Evolutionary conservation across 2,797 vertebrate species (phyloP), one percentile per base, ranked within the genome.

Genomic region (Graptemys geographica): DNA sequence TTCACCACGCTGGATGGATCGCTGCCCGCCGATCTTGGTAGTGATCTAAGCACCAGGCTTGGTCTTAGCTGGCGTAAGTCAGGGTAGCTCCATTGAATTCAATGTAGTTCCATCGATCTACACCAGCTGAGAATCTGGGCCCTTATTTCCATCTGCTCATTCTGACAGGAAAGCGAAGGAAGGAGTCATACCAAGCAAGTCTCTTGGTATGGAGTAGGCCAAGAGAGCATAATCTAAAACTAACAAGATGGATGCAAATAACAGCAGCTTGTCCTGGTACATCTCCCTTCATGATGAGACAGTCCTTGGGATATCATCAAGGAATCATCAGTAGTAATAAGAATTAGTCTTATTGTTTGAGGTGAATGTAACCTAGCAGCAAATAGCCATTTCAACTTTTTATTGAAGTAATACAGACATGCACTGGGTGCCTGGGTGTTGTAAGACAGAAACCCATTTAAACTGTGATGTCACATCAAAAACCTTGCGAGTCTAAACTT

Each of bases 71-170:
- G 55, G 11, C 18, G 0, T 57, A 49, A 81, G 44, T 13, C 56
- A 79, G 19, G 83, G 80, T 2, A 85, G 41, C 37, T 83, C 69
- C 49, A 0, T 41, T 51, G 15, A 90, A 95, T 56, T 12, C 56
- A 44, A 84, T 0, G 1, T 7, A 28, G 11, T 9, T 10, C 49
- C n/a, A 62, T 1, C 16, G 3, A 11, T 0, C 0, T 5, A 6
- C 28, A 76, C 8, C 15, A 5, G 62, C 51, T 80, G 47, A 86
- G 23, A 12, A 92, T 33, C 72, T 81, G 21, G 3, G 44, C 12
- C 15, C 18, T 23, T 41, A 2, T 56, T 1, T 52, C 56, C 12
- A 31, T 3, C 28, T 59, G 13, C 57, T 84, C 49, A 18, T 12
- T 53, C 83, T 57, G 69, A 1, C 33, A 69, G 33, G 62, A 69